phyloP scores from a whole-genome alignment of 2,797 vertebrate genomes.

The Poeciliopsis paucimaculata region DNA sequence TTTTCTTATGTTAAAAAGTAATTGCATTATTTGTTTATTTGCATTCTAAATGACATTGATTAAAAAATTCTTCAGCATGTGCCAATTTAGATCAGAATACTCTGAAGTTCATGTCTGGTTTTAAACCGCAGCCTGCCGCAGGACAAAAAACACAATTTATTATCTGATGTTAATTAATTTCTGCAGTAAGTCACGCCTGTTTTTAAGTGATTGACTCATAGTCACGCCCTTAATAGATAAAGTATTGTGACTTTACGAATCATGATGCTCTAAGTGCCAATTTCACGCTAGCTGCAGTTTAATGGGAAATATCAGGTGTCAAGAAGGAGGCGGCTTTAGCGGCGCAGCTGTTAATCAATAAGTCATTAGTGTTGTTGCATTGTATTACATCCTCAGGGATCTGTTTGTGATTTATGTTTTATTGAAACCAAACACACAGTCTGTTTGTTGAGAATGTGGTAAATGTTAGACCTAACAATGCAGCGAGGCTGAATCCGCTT shows the following conservation, averaged over 20 bases:
- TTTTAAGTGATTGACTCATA: conserved; percentile 66
- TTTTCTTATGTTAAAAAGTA: too few species aligned
- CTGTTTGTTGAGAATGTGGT: conserved; percentile 17
- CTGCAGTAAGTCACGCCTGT: conserved; percentile 55
- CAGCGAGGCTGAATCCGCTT: conserved; percentile 18
- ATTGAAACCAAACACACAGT: conserved; percentile 23
- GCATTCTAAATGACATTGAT: not conserved
- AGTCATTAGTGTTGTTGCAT: conserved; percentile 51
- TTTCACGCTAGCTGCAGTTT: conserved; percentile 64
- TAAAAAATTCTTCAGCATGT: conserved; percentile 3
- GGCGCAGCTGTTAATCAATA: conserved; percentile 54
- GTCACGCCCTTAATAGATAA: conserved; percentile 60
- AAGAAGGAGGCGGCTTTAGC: conserved; percentile 25
- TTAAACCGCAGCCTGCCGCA: conserved; percentile 23
- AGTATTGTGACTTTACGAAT: conserved; percentile 22
- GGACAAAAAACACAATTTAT: conserved; percentile 61
- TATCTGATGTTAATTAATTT: conserved; percentile 73
- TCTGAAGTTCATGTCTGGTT: conserved; percentile 47
- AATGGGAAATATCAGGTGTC: conserved; percentile 58
- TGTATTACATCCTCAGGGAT: conserved; percentile 32
- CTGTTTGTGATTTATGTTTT: conserved; percentile 41
- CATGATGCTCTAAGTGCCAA: conserved; percentile 51
- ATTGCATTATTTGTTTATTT: not conserved
- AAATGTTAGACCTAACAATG: conserved; percentile 18
- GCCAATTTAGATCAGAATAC: conserved; percentile 25